phyloP scores from a whole-genome alignment of 37 sponge, comb jelly and placozoan species.

The Crambe crambe region DNA sequence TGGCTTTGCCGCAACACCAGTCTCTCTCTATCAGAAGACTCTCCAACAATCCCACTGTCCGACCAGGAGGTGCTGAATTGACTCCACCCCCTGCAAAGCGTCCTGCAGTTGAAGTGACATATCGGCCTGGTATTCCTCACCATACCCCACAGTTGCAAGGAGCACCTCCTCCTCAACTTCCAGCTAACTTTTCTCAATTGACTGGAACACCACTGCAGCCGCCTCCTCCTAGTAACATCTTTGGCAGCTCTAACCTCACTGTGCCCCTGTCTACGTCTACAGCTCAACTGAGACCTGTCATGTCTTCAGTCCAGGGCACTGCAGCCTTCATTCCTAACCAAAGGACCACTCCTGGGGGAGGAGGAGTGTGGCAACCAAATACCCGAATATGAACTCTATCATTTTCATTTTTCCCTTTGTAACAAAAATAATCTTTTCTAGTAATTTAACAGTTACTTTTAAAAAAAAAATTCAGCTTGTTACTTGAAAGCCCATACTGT shows the following conservation, averaged over 20 bases:
- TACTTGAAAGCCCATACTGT: constrained; percentile 43
- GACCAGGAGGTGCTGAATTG: not conserved
- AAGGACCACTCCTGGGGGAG: not conserved
- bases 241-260: too few relatives aligned
- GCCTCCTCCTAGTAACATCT: too few relatives aligned
- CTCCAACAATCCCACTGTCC: too few relatives aligned
- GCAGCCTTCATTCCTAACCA: not conserved
- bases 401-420: not conserved
- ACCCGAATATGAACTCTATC: not conserved
- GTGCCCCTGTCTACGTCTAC: not conserved
- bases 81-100: not conserved
- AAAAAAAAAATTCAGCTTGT: not conserved
- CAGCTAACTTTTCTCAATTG: too few relatives aligned
- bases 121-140: not conserved
- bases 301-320: not conserved
- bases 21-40: too few relatives aligned
- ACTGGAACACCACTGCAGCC: too few relatives aligned
- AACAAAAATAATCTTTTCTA: not conserved
- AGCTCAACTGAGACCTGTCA: not conserved
- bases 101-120: not conserved
- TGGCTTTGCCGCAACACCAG: too few relatives aligned
- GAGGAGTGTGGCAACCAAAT: not conserved
- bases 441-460: too few relatives aligned
- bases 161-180: not conserved
- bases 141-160: not conserved